Percentiles rank a stretch among this genome's conserved stretches.
Conservation (phyloP, 2,888 invertebrate genomes). For the Athrips mouffetella region DNA sequence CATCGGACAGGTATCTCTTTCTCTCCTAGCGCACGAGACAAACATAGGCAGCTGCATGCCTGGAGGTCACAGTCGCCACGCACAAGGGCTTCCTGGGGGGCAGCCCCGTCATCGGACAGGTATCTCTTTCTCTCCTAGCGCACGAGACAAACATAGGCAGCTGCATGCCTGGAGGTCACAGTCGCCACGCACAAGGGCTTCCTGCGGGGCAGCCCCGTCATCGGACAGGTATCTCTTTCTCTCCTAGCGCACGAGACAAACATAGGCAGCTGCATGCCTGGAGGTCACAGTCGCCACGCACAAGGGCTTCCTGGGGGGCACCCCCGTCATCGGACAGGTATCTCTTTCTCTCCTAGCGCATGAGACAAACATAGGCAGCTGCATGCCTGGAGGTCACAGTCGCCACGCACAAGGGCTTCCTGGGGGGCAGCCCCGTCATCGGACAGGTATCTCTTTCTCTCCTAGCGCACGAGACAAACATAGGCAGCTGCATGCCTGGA, state of each 20-base stretch:
- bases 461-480: too few relatives aligned
- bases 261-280: too few relatives aligned
- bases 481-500: too few relatives aligned
- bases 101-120: slow-evolving; percentile 90
- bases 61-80: slow-evolving; percentile 92
- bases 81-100: slow-evolving; percentile 91
- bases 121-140: slow-evolving; percentile 37
- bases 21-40: not conserved
- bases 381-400: too few relatives aligned
- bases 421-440: too few relatives aligned
- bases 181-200: slow-evolving; percentile 93
- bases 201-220: slow-evolving; percentile 88
- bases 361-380: too few relatives aligned
- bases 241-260: not conserved
- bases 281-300: slow-evolving; percentile 94
- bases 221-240: slow-evolving; percentile 83
- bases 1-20: slow-evolving; percentile 84
- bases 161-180: slow-evolving; percentile 89
- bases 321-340: slow-evolving; percentile 90
- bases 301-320: slow-evolving; percentile 89
- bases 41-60: too few relatives aligned
- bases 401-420: too few relatives aligned
- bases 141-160: too few relatives aligned
- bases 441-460: too few relatives aligned
- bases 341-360: not conserved